Evolutionary conservation across 1,140 invertebrate species (phyloP).

Genomic region (Dolichoris vasculosae): DNA sequence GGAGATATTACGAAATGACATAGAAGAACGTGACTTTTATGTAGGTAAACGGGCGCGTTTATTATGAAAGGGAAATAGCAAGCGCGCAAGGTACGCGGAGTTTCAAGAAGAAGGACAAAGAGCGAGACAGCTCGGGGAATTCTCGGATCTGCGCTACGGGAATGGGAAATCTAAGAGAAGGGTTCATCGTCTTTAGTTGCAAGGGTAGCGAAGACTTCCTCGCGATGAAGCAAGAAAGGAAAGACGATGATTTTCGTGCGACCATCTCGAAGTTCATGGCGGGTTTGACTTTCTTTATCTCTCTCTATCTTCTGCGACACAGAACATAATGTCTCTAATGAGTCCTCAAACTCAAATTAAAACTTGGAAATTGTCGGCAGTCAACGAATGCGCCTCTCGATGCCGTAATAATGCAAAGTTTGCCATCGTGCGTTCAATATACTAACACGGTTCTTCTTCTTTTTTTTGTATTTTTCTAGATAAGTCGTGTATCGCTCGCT

Average conservation of each 20-base stretch:
- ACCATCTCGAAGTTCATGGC: slow-evolving; percentile 29
- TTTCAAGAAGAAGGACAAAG: not conserved
- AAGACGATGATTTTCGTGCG: slow-evolving; percentile 19
- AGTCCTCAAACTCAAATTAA: slow-evolving; percentile 73
- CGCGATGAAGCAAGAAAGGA: not conserved
- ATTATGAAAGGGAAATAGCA: not conserved
- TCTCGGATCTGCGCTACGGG: not conserved
- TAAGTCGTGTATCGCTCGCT: not conserved
- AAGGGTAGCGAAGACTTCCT: not conserved
- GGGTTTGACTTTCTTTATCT: slow-evolving; percentile 7
- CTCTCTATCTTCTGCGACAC: not conserved
- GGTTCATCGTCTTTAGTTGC: not conserved
- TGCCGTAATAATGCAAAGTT: slow-evolving; percentile 70
- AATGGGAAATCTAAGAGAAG: not conserved
- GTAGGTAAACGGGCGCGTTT: slow-evolving; percentile 31
- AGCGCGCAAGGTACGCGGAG: not conserved
- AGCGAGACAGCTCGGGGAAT: slow-evolving; percentile 21
- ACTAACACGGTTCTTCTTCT: slow-evolving; percentile 23
- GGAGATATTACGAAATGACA: not conserved
- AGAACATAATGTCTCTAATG: slow-evolving; percentile 69
- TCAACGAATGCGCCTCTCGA: slow-evolving; percentile 68
- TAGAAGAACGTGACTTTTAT: slow-evolving; percentile 30
- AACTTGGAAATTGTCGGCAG: slow-evolving; percentile 69
- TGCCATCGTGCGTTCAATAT: slow-evolving; percentile 39
- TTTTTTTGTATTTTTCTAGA: not conserved